Percentiles rank a stretch among this genome's conserved stretches.
phyloP scores from a whole-genome alignment of 2,113 vertebrate genomes.

The Orthonyx spaldingii region DNA sequence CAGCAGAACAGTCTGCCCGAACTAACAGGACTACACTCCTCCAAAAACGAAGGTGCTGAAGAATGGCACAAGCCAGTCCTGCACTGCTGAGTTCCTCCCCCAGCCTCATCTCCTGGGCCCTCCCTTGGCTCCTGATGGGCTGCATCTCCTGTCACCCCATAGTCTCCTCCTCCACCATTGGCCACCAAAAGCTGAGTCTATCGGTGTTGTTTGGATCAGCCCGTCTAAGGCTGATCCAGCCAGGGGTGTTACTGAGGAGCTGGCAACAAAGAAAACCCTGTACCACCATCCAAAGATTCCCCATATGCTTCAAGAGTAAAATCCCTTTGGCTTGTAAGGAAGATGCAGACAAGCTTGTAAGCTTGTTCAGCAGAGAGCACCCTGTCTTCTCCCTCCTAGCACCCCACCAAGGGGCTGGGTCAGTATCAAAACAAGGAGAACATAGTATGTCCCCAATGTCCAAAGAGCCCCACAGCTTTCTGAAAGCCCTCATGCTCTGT shows the following conservation, averaged over 20 bases:
- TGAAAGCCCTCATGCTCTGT: neutral
- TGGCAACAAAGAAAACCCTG: neutral
- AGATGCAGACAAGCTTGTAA: neutral
- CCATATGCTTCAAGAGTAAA: neutral
- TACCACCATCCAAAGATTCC: neutral
- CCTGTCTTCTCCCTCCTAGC: neutral
- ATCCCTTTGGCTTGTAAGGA: neutral
- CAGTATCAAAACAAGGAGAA: neutral
- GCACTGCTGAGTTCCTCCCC: neutral
- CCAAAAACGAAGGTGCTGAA: neutral
- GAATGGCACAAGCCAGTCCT: neutral
- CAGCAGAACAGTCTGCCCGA: neutral
- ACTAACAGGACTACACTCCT: neutral
- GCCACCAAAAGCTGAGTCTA: conserved; percentile 29
- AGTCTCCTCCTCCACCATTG: conserved; percentile 19
- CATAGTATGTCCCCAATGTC: fast-evolving
- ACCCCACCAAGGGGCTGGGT: neutral
- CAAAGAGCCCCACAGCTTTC: neutral
- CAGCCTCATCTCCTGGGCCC: neutral
- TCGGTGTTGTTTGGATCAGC: neutral
- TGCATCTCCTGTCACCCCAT: conserved; percentile 44
- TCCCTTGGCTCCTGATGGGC: conserved; percentile 53
- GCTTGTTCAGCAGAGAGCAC: neutral
- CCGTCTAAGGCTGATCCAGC: neutral
- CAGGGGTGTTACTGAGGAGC: neutral